These are phyloP conservation scores for Leucania comma DNA, from an alignment of 2,888 invertebrate species.

Conservation along the genomic window DNA sequence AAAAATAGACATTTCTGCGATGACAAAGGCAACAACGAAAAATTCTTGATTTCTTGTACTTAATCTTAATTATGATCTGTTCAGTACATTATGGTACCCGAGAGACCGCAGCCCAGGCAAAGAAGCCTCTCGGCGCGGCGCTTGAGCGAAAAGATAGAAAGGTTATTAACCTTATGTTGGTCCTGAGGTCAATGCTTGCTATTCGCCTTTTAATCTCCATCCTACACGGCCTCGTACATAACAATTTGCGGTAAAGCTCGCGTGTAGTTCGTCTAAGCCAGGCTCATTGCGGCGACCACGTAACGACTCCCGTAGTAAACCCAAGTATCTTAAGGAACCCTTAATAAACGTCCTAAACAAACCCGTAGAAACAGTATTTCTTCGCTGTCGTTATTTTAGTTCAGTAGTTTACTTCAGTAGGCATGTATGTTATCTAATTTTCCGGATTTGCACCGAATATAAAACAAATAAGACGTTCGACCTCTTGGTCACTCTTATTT, in stretches of 20 bases:
- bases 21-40: constrained; percentile 8
- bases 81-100: constrained; percentile 21
- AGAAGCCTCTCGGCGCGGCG: constrained; percentile 12
- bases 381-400: constrained; percentile 1
- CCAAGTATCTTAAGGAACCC: constrained; percentile 20
- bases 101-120: constrained; percentile 12
- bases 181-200: constrained; percentile 35
- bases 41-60: constrained; percentile 21
- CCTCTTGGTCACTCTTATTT: constrained; percentile 24
- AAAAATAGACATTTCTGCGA: constrained; percentile 13
- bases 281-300: constrained; percentile 24
- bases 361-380: constrained; percentile 14
- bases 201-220: constrained; percentile 34
- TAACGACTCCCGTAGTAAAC: constrained; percentile 34
- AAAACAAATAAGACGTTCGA: constrained; percentile 26
- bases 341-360: constrained; percentile 41
- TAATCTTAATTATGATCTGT: constrained; percentile 51
- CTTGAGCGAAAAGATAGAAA: constrained; percentile 22
- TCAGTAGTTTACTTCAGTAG: constrained; percentile 14
- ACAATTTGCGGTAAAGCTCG: constrained; percentile 25
- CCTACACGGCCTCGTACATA: constrained; percentile 26
- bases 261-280: constrained; percentile 39
- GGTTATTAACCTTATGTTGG: constrained; percentile 47
- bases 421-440: constrained; percentile 26
- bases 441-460: constrained; percentile 40